Conservation (phyloP, 2,888 invertebrate species). For the Drosophila prostipennis region DNA sequence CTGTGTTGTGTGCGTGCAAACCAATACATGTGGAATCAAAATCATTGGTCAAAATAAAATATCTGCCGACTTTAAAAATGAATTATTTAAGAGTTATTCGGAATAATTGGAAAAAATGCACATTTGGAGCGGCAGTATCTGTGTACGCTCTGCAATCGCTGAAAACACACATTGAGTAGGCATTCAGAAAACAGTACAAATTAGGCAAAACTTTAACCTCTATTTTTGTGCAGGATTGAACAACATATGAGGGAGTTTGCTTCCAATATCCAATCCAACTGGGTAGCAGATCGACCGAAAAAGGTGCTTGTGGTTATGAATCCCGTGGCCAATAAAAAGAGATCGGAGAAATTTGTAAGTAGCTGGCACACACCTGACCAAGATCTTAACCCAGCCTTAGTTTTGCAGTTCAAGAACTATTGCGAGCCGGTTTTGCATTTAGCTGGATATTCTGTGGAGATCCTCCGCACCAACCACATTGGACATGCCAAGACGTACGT, state of each 20-base stretch:
- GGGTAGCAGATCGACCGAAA: conserved; percentile 85
- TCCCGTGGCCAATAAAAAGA: conserved; percentile 94
- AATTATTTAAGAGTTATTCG: conserved; percentile 54
- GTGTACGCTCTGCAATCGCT: conserved; percentile 89
- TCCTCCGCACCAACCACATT: conserved; percentile 93
- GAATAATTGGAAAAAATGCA: conserved; percentile 94
- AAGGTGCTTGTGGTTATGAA: conserved; percentile 95
- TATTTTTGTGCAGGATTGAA: conserved; percentile 87
- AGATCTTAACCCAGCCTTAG: background rate
- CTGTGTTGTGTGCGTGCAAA: conserved; percentile 8
- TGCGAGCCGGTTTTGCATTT: conserved; percentile 96
- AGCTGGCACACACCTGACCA: background rate
- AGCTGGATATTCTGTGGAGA: conserved; percentile 91
- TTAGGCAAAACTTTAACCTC: background rate
- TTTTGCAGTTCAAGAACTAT: conserved; percentile 91
- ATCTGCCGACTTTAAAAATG: conserved; percentile 43
- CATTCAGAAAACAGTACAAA: conserved; percentile 35
- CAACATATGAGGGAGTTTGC: conserved; percentile 92
- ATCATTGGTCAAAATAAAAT: conserved; percentile 1
- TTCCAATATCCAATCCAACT: conserved; percentile 88
- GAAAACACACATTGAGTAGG: conserved; percentile 91
- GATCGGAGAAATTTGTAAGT: conserved; percentile 79
- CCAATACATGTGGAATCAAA: conserved; percentile 20
- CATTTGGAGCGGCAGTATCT: conserved; percentile 88
- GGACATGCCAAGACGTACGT: conserved; percentile 94